Base-by-base conservation (phyloP, 2,888 invertebrate species). In the Zootermopsis nevadensis region DNA sequence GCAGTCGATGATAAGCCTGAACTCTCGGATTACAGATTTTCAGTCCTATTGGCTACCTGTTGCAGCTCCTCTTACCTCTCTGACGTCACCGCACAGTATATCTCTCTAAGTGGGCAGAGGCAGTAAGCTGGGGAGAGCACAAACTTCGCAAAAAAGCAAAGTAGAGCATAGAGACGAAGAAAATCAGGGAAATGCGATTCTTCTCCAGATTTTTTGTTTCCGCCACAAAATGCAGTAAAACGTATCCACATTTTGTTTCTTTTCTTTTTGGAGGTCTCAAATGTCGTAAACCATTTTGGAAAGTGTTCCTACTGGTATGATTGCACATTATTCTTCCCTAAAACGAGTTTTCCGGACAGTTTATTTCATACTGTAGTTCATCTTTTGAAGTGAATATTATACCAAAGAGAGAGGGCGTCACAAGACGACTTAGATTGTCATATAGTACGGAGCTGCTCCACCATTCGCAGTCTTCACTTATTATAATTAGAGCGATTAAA, bases 181-280 rank as follows among this genome's bases (percentile, higher is more conserved):
- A 60, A 60, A 60, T 60, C 60, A 8, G 60, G 60, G 60, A 60
- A 60, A 60, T 60, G 60, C n/a, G 60, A 60, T 60, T 60, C n/a
- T n/a, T 60, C 27, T 60, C 60, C 12, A 60, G 60, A 27, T 60
- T 60, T 60, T 60, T n/a, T 60, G n/a, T 27, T n/a, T 27, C 60
- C 6, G 12, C 27, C n/a, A 27, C 60, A 60, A 60, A 27, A n/a
- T 60, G 6, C 27, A n/a, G 10, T 60, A 60, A 8, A 48, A 27
- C 8, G 27, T n/a, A n/a, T n/a, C 48, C 48, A 48, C 15, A 48
- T 60, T 53, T 10, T 19, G 2, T 15, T 60, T 60, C 60, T n/a
- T 27, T 60, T 60, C n/a, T 48, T 48, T 6, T 60, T 10, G 7
- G 60, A 60, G 27, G 6, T n/a, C 27, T 60, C 27, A n/a, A 27